A percentile compares a stretch with the other conserved stretches of the same genome.
These are phyloP conservation scores for Coranthus polyacanthus DNA, from an alignment of 2,797 vertebrate species.

Conservation along the genomic window DNA sequence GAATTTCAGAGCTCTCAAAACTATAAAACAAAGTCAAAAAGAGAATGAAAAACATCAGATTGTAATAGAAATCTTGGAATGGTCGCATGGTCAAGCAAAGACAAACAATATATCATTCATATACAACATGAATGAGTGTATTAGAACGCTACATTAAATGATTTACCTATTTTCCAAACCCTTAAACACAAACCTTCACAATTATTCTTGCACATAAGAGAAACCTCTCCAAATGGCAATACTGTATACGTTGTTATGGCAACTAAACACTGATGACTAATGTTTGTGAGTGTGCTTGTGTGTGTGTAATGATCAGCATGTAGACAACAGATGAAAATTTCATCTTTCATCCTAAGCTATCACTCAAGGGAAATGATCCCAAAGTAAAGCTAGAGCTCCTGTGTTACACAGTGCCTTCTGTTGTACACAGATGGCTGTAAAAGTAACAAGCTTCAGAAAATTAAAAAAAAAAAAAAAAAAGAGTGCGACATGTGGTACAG, in stretches of 20 bases:
- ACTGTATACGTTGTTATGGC: constrained; percentile 51
- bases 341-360: constrained; percentile 25
- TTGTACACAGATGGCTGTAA: constrained; percentile 23
- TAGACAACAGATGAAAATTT: constrained; percentile 21
- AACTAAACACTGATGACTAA: constrained; percentile 31
- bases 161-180: constrained; percentile 30
- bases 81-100: no score
- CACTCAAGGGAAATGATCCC: constrained; percentile 46
- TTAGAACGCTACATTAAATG: constrained; percentile 8
- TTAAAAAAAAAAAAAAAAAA: neutral
- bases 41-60: no score
- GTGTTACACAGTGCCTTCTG: constrained; percentile 31
- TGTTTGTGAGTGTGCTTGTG: constrained; percentile 10
- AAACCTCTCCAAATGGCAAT: constrained; percentile 18
- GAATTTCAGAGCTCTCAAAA: no score
- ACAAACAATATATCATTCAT: constrained; percentile 25
- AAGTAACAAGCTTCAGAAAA: neutral
- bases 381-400: constrained; percentile 26
- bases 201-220: neutral
- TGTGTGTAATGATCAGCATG: constrained; percentile 10
- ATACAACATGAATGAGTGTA: constrained; percentile 8
- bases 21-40: no score
- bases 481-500: neutral
- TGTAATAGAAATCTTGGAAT: no score
- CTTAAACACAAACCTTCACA: constrained; percentile 8